Percentiles rank a stretch among this genome's conserved stretches.
These are phyloP conservation scores for Isoperla grammatica DNA, from an alignment of 2,888 invertebrate species.

Conservation along the genomic window DNA sequence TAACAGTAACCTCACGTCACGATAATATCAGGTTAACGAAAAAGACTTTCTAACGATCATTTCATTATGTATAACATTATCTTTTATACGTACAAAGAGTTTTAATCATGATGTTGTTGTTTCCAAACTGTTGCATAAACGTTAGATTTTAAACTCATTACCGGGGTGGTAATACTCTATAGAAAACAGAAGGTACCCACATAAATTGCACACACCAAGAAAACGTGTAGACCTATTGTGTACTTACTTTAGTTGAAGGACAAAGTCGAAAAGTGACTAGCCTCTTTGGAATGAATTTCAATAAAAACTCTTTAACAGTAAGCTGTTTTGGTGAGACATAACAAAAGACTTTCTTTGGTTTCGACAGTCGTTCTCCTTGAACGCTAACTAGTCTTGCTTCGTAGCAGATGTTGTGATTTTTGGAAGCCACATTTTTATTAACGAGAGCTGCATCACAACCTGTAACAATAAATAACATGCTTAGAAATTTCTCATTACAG, in stretches of 20 bases:
- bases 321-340: slow-evolving; percentile 89
- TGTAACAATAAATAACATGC: slow-evolving; percentile 39
- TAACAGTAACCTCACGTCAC: too few species aligned
- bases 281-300: slow-evolving; percentile 89
- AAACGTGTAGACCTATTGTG: too few species aligned
- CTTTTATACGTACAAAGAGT: too few species aligned
- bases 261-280: slow-evolving; percentile 87
- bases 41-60: too few species aligned
- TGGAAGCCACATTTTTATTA: slow-evolving; percentile 77
- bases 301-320: slow-evolving; percentile 86
- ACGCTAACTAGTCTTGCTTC: slow-evolving; percentile 70
- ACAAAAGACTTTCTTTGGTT: slow-evolving; percentile 82
- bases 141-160: too few species aligned
- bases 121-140: too few species aligned
- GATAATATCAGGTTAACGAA: too few species aligned
- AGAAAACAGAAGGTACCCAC: too few species aligned
- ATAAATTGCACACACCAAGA: too few species aligned
- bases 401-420: slow-evolving; percentile 81
- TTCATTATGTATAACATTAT: too few species aligned
- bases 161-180: too few species aligned
- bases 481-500: background rate
- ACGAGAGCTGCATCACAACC: slow-evolving; percentile 76
- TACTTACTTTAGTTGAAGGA: slow-evolving; percentile 84
- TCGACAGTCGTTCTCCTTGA: slow-evolving; percentile 56
- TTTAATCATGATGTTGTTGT: too few species aligned